phyloP scores from a whole-genome alignment of 2,113 vertebrate species.

The Alectura lathami region DNA sequence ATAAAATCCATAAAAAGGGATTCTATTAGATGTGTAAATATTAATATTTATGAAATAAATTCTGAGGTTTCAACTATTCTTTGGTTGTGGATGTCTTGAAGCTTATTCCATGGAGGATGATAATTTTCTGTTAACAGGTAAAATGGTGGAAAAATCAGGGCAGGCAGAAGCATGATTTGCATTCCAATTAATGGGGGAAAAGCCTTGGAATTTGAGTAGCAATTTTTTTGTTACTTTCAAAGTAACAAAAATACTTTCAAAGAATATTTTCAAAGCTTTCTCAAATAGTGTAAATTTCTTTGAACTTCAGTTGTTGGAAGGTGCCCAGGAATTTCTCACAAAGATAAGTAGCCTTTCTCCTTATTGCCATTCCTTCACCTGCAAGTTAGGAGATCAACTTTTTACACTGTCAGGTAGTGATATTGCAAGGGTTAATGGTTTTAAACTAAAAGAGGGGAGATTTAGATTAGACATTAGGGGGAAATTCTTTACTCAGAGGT shows the following conservation, averaged over 20 bases:
- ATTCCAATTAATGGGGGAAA: slow-evolving; percentile 54
- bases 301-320: slow-evolving; percentile 49
- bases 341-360: neutral
- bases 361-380: neutral
- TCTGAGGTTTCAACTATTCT: slow-evolving; percentile 13
- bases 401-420: too few species aligned
- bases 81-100: slow-evolving; percentile 21
- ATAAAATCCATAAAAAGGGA: neutral
- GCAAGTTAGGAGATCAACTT: too few species aligned
- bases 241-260: slow-evolving; percentile 23
- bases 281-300: slow-evolving; percentile 41
- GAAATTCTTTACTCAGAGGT: too few species aligned
- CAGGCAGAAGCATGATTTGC: slow-evolving; percentile 40
- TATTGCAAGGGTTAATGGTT: too few species aligned
- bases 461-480: too few species aligned
- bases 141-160: slow-evolving; percentile 42
- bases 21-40: slow-evolving; percentile 25
- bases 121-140: slow-evolving; percentile 47
- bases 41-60: slow-evolving; percentile 69
- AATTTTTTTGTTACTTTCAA: slow-evolving; percentile 12
- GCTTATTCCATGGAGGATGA: slow-evolving; percentile 52
- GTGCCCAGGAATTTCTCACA: slow-evolving; percentile 7
- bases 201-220: slow-evolving; percentile 3
- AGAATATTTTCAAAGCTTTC: slow-evolving; percentile 61
- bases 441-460: too few species aligned